Conservation (phyloP, 2,888 invertebrate genomes). For the Protula sp. region DNA sequence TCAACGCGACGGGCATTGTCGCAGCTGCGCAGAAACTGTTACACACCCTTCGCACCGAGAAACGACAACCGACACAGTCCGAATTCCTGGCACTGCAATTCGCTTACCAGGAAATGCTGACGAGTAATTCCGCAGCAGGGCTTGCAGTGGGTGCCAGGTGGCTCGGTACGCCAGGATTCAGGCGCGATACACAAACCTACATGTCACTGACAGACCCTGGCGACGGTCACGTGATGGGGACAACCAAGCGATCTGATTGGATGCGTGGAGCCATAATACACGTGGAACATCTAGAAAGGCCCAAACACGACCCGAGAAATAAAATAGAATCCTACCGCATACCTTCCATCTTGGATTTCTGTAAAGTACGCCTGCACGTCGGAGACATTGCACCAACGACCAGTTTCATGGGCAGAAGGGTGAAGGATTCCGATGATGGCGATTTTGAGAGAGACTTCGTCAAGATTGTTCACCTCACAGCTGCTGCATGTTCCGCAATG, state of each 20-base stretch:
- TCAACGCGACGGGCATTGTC: not conserved
- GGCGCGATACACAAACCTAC: slow-evolving; percentile 31
- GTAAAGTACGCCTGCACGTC: slow-evolving; percentile 29
- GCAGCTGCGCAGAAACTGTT: not conserved
- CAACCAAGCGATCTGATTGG: slow-evolving; percentile 30
- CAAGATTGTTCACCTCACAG: slow-evolving; percentile 29
- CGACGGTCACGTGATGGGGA: slow-evolving; percentile 31
- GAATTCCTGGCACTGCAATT: not conserved
- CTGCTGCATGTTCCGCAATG: slow-evolving; percentile 27
- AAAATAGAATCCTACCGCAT: slow-evolving; percentile 32
- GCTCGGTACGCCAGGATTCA: slow-evolving; percentile 30
- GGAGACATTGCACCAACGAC: slow-evolving; percentile 30
- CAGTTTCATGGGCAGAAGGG: slow-evolving; percentile 28
- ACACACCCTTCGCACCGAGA: not conserved
- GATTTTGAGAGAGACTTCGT: slow-evolving; percentile 31
- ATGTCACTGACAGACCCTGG: slow-evolving; percentile 34
- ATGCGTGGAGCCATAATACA: slow-evolving; percentile 32
- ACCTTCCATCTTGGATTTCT: slow-evolving; percentile 30
- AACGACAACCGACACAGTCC: not conserved
- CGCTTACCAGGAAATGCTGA: not conserved
- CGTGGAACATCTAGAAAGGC: slow-evolving; percentile 33
- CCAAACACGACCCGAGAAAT: slow-evolving; percentile 24
- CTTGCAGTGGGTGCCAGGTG: slow-evolving; percentile 11
- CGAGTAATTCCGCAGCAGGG: not conserved
- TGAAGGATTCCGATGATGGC: slow-evolving; percentile 26